Base-by-base conservation (phyloP, 2,113 vertebrate species). In the Paraplagusia blochii region DNA sequence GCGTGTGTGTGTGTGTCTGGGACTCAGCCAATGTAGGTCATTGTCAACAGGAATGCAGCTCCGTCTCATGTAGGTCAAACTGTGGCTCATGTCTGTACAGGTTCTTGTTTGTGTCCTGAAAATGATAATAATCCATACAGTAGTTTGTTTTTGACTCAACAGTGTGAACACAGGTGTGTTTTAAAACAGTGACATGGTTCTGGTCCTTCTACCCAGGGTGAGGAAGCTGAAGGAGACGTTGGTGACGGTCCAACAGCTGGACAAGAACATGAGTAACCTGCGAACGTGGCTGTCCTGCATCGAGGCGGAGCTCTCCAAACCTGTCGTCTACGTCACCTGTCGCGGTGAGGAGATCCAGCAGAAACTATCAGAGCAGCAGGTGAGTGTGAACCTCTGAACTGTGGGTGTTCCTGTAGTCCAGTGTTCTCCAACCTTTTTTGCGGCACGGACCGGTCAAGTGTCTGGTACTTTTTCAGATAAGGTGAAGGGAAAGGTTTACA, bases 251-350 rank as follows among this genome's bases (percentile, higher is more conserved):
- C 95, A 96, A 83, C 93, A 91, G 72, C 83, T 99, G 35, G 95
- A 98, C 74, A 94, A 93, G 87, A 96, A 94, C 85, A 99, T 98
- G 97, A 97, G 92, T 79, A 95, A 90, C 87, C 92, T 99, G 69
- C 91, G 95, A 14, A 93, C 91, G 3, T 99, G 97, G 97, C 65
- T 99, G 85, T 92, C 92, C 1, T 91, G 89, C 2, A 92, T 97
- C 0, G 97, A 99, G 86, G 91, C 93, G 0, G 93, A 96, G 74
- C 93, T 99, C 22, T 91, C 94, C 44, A 93, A 92, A 73, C 97
- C 97, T 0, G 89, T 97, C 15, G 90, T 94, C 46, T 99, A 96
- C 81, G 88, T 78, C 51, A 86, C 91, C 71, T 98, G 96, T 44
- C 91, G 98, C 65, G 83, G 90, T 11, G 92, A 96, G 7, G 96